Evolutionary conservation across 2,113 vertebrate species (phyloP), one percentile per base, ranked within the genome.

Genomic region (Maccullochella peelii): DNA sequence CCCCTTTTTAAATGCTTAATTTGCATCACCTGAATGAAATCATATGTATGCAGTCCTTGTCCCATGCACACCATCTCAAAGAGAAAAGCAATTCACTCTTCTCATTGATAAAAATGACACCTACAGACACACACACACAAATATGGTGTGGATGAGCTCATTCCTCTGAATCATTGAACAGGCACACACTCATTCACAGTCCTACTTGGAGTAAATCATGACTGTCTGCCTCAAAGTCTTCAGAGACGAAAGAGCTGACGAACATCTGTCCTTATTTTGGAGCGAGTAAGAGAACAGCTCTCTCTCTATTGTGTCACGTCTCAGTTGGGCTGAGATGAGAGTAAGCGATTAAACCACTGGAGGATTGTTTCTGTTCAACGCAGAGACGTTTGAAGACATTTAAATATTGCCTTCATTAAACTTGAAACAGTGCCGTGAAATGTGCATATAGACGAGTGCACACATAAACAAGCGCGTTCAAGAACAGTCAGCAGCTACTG

Each of bases 401-500:
- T 83, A 79, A 91, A 88, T 87, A 83, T 75, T 59, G 50, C 72
- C 71, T 86, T 88, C 80, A 84, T 88, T 85, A 76, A 82, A 86
- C 44, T 59, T 88, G 44, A 90, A 91, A 79, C 15, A 4, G 58
- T 54, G 25, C n/a, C 2, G 2, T 83, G 23, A 84, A 84, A 77
- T 44, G 55, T 33, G 33, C 3, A n/a, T 2, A 15, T 7, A 4
- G 42, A 10, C 27, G 25, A 40, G 77, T 9, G 16, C 10, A 61
- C 69, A 65, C 59, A 57, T 21, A 79, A 82, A 82, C 62, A 71
- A 73, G 16, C 5, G 8, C 8, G 0, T 38, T 55, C 18, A 62
- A 52, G 8, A 79, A 50, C 65, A 36, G 44, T 72, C 44, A 79
- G 62, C 59, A n/a, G 40, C 61, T 21, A 20, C 33, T 33, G 38